phyloP scores from a whole-genome alignment of 2,113 vertebrate species.

The Psephotus haematonotus region DNA sequence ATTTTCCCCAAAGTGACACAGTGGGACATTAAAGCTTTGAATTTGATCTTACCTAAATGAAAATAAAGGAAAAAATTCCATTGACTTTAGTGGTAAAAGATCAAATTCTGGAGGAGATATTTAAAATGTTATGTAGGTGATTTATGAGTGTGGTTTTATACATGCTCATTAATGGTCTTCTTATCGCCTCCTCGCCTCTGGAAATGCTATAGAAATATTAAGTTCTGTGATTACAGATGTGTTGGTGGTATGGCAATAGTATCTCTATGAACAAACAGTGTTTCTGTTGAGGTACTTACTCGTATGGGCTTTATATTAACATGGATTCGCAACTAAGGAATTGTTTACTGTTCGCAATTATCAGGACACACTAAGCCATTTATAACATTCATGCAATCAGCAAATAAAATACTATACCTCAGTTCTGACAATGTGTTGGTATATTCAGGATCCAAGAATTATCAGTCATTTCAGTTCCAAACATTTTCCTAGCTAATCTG shows the following conservation, averaged over 20 bases:
- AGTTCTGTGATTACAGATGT: neutral
- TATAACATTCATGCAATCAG: neutral
- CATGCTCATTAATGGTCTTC: neutral
- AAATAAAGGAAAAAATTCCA: neutral
- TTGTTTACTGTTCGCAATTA: neutral
- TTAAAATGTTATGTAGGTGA: neutral
- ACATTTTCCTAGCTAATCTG: neutral
- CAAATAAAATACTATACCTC: neutral
- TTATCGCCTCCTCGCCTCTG: neutral
- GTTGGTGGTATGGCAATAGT: neutral
- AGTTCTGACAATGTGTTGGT: rapidly evolving
- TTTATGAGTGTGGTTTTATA: neutral
- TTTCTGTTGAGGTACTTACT: neutral
- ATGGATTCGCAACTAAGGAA: neutral
- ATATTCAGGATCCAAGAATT: neutral
- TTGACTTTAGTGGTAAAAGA: neutral
- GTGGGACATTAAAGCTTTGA: slow-evolving; percentile 48
- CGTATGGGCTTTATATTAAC: neutral
- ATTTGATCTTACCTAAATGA: slow-evolving; percentile 45
- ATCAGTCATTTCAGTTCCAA: neutral
- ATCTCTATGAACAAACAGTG: neutral
- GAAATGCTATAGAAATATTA: neutral
- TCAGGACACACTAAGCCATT: neutral
- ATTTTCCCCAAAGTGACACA: slow-evolving; percentile 53
- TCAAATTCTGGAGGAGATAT: slow-evolving; percentile 6